Evolutionary conservation across 2,113 vertebrate genomes (phyloP), one percentile per base, ranked within the genome.

Genomic region (Myotis yumanensis): DNA sequence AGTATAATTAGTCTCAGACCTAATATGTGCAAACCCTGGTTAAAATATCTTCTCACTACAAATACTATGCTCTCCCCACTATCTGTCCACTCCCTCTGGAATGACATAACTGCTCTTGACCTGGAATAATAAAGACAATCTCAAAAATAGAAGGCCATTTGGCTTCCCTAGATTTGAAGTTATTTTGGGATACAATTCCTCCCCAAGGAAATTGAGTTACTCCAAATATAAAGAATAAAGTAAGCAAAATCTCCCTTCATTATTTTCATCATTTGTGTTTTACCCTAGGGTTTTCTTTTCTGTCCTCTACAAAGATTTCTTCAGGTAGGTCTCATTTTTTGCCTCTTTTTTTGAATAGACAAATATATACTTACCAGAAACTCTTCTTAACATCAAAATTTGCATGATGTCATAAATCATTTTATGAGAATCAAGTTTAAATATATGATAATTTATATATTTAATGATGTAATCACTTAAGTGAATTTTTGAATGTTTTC

Each of bases 31-130:
- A 57, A 77, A 64, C 0, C 7, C 3, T 66, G 62, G 30, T 54
- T 40, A 66, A 66, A n/a, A 17, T 66, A 30, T 32, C 11, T 64
- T 64, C 40, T 54, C 12, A 4, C 5, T 7, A 16, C 7, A 37
- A 59, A 62, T 5, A 14, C 16, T 89, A 2, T 69, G 30, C 3
- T 32, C 22, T 46, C 16, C 68, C 7, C 8, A 48, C 32, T 73
- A 1, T 52, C 11, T 12, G 3, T 14, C 68, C 7, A 4, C 0
- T 22, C 28, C 17, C n/a, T 4, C 7, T 25, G 11, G 7, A 66
- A 51, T 46, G 9, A 12, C 2, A 7, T 37, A 15, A 87, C 1
- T 54, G 25, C 4, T 88, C 15, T 84, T 87, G 15, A 25, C 4
- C 15, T 57, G 32, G 10, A 18, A 3, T 9, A 62, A 46, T 46